These are phyloP conservation scores for Mesochorus sp. DNA, from an alignment of 2,888 invertebrate species.

Conservation along the genomic window DNA sequence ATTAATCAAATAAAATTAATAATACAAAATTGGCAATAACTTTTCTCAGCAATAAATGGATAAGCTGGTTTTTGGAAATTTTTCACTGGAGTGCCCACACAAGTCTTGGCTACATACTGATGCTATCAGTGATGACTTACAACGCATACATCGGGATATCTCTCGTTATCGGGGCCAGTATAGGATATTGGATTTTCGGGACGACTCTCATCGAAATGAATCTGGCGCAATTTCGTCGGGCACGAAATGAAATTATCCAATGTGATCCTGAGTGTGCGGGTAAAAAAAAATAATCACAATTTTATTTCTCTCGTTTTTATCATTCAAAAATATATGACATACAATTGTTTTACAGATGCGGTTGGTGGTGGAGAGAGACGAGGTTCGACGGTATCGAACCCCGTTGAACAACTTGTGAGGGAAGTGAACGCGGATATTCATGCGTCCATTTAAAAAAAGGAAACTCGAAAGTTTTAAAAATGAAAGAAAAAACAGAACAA, in stretches of 20 bases:
- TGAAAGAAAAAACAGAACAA: neutral
- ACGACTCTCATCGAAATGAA: slow-evolving; percentile 83
- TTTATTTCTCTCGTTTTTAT: no score
- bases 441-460: neutral
- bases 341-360: no score
- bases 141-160: slow-evolving; percentile 87
- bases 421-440: slow-evolving; percentile 73
- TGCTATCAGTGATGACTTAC: slow-evolving; percentile 89
- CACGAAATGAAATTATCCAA: slow-evolving; percentile 63
- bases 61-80: slow-evolving; percentile 82
- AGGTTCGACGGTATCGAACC: slow-evolving; percentile 69
- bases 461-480: neutral
- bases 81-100: slow-evolving; percentile 84
- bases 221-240: slow-evolving; percentile 81
- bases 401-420: slow-evolving; percentile 72
- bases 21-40: neutral
- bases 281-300: slow-evolving; percentile 58
- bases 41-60: slow-evolving; percentile 69
- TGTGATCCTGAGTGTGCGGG: slow-evolving; percentile 77
- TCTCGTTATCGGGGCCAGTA: slow-evolving; percentile 85
- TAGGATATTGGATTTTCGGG: slow-evolving; percentile 85
- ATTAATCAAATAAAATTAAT: neutral
- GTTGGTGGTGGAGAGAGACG: slow-evolving; percentile 68
- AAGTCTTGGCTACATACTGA: slow-evolving; percentile 87
- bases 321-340: no score